Evolutionary conservation across 2,888 invertebrate genomes (phyloP), one percentile per base, ranked within the genome.

Genomic region (Zootermopsis nevadensis): DNA sequence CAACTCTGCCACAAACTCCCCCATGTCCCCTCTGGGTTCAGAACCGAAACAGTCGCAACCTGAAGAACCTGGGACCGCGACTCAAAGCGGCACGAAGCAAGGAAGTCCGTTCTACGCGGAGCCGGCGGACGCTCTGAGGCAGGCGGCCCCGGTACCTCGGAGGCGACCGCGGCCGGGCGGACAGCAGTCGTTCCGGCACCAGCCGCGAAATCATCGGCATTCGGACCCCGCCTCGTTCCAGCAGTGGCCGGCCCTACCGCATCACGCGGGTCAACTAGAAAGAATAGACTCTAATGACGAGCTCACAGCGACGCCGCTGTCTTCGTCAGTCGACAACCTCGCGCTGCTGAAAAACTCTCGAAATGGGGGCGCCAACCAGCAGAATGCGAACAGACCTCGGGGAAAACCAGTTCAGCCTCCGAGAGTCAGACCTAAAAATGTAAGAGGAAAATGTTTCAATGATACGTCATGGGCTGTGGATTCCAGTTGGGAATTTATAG

Each of bases 401-500:
- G 92, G 93, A 85, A 94, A 94, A 87, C 94, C 95, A 0, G 94
- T 95, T 24, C 92, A 94, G 87, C 94, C 95, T 1, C 95, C 95
- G 0, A 91, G 92, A 86, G 92, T 94, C 86, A 88, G 87, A 80
- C 88, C 89, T 27, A 30, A 67, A n/a, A 77, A 82, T 31, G 82
- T 77, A 19, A 84, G 85, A 76, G 84, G 82, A 33, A 90, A 89
- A 83, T 88, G 88, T 33, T 88, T 89, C 84, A 89, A 89, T 82
- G 90, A 90, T 76, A 89, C 89, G 27, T 93, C 94, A 84, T 97
- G 97, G 96, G 94, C 95, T 86, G 93, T 97, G 84, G 97, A 97
- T 90, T 96, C 96, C 87, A 96, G 96, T 89, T 97, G 97, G 97
- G 96, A 96, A 89, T 97, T 96, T 89, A 95, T 96, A 90, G 94